A percentile compares a stretch with the other conserved stretches of the same genome.
Evolutionary conservation across 2,797 vertebrate species (phyloP).

Genomic region (Coranthus polyacanthus): DNA sequence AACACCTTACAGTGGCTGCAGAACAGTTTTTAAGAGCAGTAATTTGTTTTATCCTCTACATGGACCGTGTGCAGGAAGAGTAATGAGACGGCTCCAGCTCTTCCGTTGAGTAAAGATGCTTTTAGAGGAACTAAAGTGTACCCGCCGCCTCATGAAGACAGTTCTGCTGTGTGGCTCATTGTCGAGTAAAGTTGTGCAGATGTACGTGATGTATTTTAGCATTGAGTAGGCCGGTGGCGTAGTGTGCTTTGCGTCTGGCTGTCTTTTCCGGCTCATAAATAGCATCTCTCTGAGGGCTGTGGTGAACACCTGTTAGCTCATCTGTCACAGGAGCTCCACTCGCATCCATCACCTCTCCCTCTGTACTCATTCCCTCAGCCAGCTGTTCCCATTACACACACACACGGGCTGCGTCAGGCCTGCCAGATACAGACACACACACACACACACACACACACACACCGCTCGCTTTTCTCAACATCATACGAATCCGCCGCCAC

Average conservation of each 20-base stretch:
- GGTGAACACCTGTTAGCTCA: conserved; percentile 99
- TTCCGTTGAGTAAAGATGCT: conserved; percentile 13
- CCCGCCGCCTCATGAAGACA: neutral
- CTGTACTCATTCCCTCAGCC: conserved; percentile 92
- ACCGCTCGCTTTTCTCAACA: conserved; percentile 2
- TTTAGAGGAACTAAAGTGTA: conserved; percentile 1
- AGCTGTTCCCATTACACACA: conserved; percentile 84
- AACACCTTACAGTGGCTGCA: neutral
- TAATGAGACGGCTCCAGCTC: conserved; percentile 13
- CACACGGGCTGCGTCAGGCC: conserved; percentile 46
- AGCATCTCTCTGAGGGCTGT: conserved; percentile 95
- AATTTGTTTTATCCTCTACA: neutral
- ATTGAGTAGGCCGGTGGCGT: conserved; percentile 83
- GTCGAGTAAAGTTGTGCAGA: conserved; percentile 81
- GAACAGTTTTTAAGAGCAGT: neutral
- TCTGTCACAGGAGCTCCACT: conserved; percentile 93
- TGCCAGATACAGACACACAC: conserved; percentile 47
- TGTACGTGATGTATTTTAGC: conserved; percentile 82
- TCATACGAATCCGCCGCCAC: conserved; percentile 32
- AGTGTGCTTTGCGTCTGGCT: conserved; percentile 91
- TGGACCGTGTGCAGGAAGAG: neutral
- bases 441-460: conserved; percentile 62
- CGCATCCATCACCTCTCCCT: conserved; percentile 97
- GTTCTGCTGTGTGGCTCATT: conserved; percentile 18
- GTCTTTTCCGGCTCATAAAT: conserved; percentile 94